phyloP scores from a whole-genome alignment of 2,888 invertebrate species.

The Drosophila niveifrons region DNA sequence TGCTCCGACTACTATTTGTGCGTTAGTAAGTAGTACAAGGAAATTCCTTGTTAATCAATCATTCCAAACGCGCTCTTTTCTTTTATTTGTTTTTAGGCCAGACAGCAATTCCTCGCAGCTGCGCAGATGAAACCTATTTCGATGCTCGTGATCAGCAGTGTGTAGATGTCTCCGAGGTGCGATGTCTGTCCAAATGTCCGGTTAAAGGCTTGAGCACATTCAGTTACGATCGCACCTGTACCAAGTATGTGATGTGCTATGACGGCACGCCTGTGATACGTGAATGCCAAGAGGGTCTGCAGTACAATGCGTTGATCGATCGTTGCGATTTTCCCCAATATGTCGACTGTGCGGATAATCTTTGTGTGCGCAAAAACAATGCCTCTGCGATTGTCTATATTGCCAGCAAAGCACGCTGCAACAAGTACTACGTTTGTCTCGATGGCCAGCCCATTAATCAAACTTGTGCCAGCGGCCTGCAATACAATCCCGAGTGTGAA shows the following conservation, averaged over 20 bases:
- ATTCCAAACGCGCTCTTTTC: not conserved
- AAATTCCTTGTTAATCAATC: not conserved
- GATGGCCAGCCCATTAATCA: conserved; percentile 70
- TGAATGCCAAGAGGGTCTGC: conserved; percentile 77
- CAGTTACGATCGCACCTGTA: conserved; percentile 81
- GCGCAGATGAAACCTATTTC: conserved; percentile 59
- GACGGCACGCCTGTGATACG: conserved; percentile 68
- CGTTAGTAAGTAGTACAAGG: conserved; percentile 53
- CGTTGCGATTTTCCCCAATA: conserved; percentile 82
- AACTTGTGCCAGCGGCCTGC: conserved; percentile 74
- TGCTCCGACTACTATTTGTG: conserved; percentile 76
- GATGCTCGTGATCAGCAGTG: conserved; percentile 75
- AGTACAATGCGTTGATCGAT: conserved; percentile 79
- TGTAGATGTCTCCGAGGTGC: conserved; percentile 50
- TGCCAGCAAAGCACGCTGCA: conserved; percentile 74
- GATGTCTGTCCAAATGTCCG: conserved; percentile 73
- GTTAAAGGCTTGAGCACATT: conserved; percentile 62
- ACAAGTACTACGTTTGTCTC: conserved; percentile 79
- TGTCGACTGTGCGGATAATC: conserved; percentile 82
- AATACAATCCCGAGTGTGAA: conserved; percentile 67
- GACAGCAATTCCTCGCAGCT: conserved; percentile 58
- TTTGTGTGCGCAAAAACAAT: conserved; percentile 76
- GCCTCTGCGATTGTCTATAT: conserved; percentile 69
- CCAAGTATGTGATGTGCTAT: conserved; percentile 81
- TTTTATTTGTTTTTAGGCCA: conserved; percentile 33